Percentiles rank a stretch among this genome's conserved stretches.
phyloP scores from a whole-genome alignment of 1,140 invertebrate genomes.

The Drosophila suzukii region DNA sequence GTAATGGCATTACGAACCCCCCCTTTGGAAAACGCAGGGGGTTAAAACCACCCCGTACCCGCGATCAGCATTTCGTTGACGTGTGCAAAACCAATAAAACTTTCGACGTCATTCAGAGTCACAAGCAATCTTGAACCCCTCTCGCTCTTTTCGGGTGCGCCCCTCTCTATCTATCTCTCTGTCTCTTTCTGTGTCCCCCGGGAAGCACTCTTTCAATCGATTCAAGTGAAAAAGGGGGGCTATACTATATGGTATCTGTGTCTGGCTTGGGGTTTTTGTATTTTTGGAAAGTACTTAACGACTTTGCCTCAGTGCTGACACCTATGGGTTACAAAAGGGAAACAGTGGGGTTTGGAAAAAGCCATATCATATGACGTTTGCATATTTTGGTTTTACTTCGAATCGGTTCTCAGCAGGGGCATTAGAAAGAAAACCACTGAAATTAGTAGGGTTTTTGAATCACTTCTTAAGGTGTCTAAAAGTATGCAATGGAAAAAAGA shows the following conservation, averaged over 20 bases:
- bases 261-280: conserved; percentile 56
- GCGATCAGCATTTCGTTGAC: conserved; percentile 79
- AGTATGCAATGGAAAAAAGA: too few relatives aligned
- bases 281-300: conserved; percentile 80
- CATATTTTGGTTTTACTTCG: too few relatives aligned
- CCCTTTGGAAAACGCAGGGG: background rate
- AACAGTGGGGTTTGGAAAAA: background rate
- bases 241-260: conserved; percentile 21
- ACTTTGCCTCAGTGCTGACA: conserved; percentile 50
- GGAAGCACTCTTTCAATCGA: conserved; percentile 68
- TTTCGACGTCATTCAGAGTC: conserved; percentile 77
- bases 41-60: conserved; percentile 5
- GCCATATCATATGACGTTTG: too few relatives aligned
- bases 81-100: conserved; percentile 82
- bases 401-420: too few relatives aligned
- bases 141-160: background rate
- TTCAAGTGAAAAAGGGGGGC: conserved; percentile 50
- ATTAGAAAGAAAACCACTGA: too few relatives aligned
- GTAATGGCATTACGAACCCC: conserved; percentile 69
- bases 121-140: conserved; percentile 44
- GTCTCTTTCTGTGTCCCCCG: background rate
- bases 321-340: too few relatives aligned
- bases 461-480: too few relatives aligned
- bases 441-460: too few relatives aligned
- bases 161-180: background rate